These are phyloP conservation scores for Hucho hucho DNA, from an alignment of 2,113 vertebrate species.

Conservation along the genomic window DNA sequence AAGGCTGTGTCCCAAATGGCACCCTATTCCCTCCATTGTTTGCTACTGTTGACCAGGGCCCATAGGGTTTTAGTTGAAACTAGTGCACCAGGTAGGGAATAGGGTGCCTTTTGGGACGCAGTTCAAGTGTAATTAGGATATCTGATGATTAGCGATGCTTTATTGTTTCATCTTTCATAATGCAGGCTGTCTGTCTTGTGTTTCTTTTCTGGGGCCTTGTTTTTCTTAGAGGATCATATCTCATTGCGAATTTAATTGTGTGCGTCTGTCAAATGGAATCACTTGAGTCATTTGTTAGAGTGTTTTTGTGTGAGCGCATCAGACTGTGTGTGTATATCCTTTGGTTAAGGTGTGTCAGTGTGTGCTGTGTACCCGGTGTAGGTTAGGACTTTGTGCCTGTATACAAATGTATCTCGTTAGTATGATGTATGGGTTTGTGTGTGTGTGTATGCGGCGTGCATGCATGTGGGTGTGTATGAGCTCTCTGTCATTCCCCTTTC, in stretches of 20 bases:
- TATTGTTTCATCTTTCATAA: constrained; percentile 32
- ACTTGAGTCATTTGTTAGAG: neutral
- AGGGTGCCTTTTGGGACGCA: neutral
- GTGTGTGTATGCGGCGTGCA: neutral
- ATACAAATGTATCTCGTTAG: neutral
- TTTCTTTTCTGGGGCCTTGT: constrained; percentile 15
- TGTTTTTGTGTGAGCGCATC: constrained; percentile 8
- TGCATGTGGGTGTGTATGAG: neutral
- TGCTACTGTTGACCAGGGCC: too few relatives aligned
- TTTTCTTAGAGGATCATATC: constrained; percentile 8
- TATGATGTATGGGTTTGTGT: neutral
- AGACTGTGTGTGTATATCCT: neutral
- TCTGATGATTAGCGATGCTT: constrained; percentile 21
- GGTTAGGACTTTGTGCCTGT: neutral
- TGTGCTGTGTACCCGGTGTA: neutral
- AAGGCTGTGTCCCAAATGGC: neutral
- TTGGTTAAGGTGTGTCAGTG: neutral
- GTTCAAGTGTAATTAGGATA: constrained; percentile 21
- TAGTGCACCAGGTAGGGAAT: too few relatives aligned
- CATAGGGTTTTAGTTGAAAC: too few relatives aligned
- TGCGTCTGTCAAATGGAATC: constrained; percentile 15
- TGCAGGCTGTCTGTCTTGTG: constrained; percentile 13
- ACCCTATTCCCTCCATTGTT: too few relatives aligned
- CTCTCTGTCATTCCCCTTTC: neutral
- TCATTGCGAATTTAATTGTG: constrained; percentile 33